Evolutionary conservation across 1,140 invertebrate genomes (phyloP).

Genomic region (Euura lappo): DNA sequence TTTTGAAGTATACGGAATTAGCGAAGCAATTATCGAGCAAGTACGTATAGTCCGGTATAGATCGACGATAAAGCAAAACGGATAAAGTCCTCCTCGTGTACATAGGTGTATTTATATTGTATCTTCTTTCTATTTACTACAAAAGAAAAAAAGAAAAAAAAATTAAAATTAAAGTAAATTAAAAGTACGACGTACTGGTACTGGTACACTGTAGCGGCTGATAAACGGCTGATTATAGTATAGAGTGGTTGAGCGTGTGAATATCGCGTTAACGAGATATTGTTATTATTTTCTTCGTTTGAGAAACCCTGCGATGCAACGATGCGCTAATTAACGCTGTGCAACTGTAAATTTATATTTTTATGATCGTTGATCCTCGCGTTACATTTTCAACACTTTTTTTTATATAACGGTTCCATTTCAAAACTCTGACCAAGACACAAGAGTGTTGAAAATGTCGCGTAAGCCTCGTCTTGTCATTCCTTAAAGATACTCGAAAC

Average conservation of each 20-base stretch:
- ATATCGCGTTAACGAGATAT: too few species aligned
- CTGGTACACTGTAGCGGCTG: too few species aligned
- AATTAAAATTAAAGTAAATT: too few species aligned
- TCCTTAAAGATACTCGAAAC: background rate
- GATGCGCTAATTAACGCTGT: background rate
- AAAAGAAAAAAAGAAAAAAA: too few species aligned
- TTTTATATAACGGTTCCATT: background rate
- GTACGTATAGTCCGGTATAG: constrained; percentile 76
- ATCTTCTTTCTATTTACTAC: background rate
- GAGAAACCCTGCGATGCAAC: background rate
- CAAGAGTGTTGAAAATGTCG: too few species aligned
- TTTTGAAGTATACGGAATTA: constrained; percentile 95
- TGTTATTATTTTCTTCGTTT: background rate
- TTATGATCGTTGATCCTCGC: background rate
- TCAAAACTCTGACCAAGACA: too few species aligned
- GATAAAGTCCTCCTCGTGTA: constrained; percentile 50
- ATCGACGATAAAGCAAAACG: too few species aligned
- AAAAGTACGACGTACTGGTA: too few species aligned
- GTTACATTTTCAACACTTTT: background rate
- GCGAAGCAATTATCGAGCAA: constrained; percentile 96
- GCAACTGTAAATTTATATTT: constrained; percentile 1
- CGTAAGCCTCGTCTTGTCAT: background rate
- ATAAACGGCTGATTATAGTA: too few species aligned
- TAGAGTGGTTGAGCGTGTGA: too few species aligned
- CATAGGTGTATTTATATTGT: constrained; percentile 60